Percentiles rank a stretch among this genome's conserved stretches.
Evolutionary conservation across 2,797 vertebrate genomes (phyloP).

Genomic region (Onychomys torridus): DNA sequence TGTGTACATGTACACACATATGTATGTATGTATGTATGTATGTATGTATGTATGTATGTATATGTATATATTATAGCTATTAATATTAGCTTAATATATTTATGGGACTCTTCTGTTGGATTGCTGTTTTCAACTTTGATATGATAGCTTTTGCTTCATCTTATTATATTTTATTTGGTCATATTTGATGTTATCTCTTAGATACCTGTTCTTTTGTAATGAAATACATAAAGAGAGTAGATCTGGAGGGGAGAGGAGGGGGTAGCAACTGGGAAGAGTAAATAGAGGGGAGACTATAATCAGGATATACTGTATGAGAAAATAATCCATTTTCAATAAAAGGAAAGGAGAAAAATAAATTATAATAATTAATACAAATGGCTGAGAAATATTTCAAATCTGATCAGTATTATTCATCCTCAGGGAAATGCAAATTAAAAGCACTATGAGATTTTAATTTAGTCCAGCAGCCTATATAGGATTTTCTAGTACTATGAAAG

Average conservation of each 20-base stretch:
- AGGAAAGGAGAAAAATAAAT: background rate
- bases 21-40: no score
- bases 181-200: background rate
- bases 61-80: no score
- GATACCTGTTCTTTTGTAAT: background rate
- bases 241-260: background rate
- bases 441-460: background rate
- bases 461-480: background rate
- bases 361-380: background rate
- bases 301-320: background rate
- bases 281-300: background rate
- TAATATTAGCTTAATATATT: no score
- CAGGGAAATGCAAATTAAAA: background rate
- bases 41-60: no score
- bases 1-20: no score
- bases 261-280: no score
- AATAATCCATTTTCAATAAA: background rate
- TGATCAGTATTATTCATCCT: background rate
- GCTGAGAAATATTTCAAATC: background rate
- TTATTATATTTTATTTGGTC: background rate
- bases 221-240: background rate
- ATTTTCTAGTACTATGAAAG: background rate
- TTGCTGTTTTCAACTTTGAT: background rate
- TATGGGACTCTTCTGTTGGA: background rate
- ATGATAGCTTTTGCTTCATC: background rate